Evolutionary conservation across 2,113 vertebrate genomes (phyloP).

Genomic region (Baryphthengus martii): DNA sequence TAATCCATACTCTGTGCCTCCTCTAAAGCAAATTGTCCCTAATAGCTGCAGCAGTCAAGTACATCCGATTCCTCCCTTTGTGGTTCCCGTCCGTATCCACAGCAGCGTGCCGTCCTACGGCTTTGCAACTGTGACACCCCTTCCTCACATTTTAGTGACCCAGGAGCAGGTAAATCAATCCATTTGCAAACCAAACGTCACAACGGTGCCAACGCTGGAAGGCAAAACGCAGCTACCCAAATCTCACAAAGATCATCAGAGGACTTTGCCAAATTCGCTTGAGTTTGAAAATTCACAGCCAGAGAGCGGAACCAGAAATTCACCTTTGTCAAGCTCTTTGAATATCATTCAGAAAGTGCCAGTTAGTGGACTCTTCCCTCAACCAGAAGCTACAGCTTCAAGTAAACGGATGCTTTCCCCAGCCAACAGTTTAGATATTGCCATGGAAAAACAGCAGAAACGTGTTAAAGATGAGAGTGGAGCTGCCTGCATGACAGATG

Average conservation of each 20-base stretch:
- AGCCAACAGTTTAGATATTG: conserved; percentile 97
- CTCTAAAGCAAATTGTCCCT: conserved; percentile 63
- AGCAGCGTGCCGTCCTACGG: conserved; percentile 74
- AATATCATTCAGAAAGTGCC: conserved; percentile 81
- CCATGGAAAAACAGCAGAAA: conserved; percentile 98
- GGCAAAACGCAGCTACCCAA: conserved; percentile 71
- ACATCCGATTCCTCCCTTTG: conserved; percentile 70
- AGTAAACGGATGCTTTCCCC: conserved; percentile 98
- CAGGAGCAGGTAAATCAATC: conserved; percentile 82
- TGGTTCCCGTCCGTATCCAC: conserved; percentile 75
- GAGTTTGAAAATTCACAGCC: conserved; percentile 55
- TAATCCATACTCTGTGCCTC: conserved; percentile 70
- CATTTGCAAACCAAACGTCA: conserved; percentile 70
- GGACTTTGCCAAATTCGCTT: conserved; percentile 62
- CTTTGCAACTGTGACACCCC: conserved; percentile 71
- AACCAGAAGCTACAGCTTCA: conserved; percentile 89
- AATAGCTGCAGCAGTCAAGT: conserved; percentile 26
- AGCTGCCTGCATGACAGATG: conserved; percentile 81
- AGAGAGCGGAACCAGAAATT: conserved; percentile 66
- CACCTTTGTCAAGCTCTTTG: conserved; percentile 67
- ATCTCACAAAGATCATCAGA: conserved; percentile 69
- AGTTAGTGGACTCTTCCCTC: conserved; percentile 86
- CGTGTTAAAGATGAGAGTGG: conserved; percentile 95
- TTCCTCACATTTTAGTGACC: conserved; percentile 93
- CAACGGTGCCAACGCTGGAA: conserved; percentile 62